Evolutionary conservation across 1,140 invertebrate genomes (phyloP).

Genomic region (Bursaphelenchus mucronatus): DNA sequence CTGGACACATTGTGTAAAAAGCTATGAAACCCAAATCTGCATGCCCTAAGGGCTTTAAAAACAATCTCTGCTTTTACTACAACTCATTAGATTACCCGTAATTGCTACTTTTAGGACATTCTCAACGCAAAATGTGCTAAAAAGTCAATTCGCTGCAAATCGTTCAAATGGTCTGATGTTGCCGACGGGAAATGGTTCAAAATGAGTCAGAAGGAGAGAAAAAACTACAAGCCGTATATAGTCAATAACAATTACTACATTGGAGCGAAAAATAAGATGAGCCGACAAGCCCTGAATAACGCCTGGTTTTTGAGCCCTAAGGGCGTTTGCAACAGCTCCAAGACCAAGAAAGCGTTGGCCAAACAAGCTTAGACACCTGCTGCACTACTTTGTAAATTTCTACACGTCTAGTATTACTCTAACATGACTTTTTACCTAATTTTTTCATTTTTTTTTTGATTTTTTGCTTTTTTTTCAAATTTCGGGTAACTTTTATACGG

Average conservation of each 20-base stretch:
- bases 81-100: neutral
- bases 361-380: constrained; percentile 21
- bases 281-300: constrained; percentile 45
- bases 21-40: no score
- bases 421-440: no score
- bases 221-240: constrained; percentile 33
- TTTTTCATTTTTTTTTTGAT: no score
- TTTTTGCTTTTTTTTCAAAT: no score
- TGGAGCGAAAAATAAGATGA: constrained; percentile 50
- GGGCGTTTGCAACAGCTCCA: constrained; percentile 33
- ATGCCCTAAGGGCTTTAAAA: no score
- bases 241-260: constrained; percentile 57
- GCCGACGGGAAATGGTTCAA: constrained; percentile 58
- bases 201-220: constrained; percentile 44
- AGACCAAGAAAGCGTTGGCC: constrained; percentile 36
- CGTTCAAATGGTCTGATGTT: constrained; percentile 48
- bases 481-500: no score
- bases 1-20: no score
- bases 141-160: constrained; percentile 47
- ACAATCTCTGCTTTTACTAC: no score
- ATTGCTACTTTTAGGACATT: constrained; percentile 37
- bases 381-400: no score
- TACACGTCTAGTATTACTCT: no score
- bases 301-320: constrained; percentile 45
- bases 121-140: constrained; percentile 43